These are phyloP conservation scores for Trigoniulus corallinus DNA, from an alignment of 1,140 invertebrate species.

Conservation along the genomic window DNA sequence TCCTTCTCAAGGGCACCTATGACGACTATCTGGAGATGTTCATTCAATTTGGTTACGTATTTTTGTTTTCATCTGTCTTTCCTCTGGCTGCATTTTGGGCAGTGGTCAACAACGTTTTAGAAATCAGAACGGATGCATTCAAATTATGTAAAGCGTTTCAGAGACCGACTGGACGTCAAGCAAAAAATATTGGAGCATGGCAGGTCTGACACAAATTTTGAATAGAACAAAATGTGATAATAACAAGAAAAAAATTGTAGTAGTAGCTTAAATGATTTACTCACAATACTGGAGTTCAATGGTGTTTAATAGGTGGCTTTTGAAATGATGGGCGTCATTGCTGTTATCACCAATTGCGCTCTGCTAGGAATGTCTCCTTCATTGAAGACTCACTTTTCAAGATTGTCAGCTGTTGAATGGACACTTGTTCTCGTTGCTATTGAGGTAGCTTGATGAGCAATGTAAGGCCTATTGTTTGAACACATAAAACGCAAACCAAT, in stretches of 20 bases:
- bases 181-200: conserved; percentile 90
- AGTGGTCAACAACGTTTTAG: conserved; percentile 80
- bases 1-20: conserved; percentile 64
- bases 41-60: conserved; percentile 93
- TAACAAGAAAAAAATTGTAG: too few species aligned
- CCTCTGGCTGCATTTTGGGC: conserved; percentile 85
- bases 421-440: conserved; percentile 70
- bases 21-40: conserved; percentile 96
- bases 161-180: conserved; percentile 73
- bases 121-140: conserved; percentile 88
- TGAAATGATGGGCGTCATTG: conserved; percentile 80
- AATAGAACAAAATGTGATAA: too few species aligned
- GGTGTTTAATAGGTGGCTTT: conserved; percentile 78
- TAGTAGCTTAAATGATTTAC: too few species aligned
- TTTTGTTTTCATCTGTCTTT: conserved; percentile 89
- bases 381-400: conserved; percentile 70
- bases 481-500: too few species aligned
- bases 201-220: too few species aligned
- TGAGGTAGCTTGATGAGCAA: conserved; percentile 28
- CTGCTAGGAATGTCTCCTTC: conserved; percentile 81
- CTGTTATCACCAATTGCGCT: conserved; percentile 87
- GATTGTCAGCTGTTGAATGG: conserved; percentile 67
- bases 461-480: not conserved
- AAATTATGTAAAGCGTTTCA: conserved; percentile 89
- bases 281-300: too few species aligned